Base-by-base conservation (phyloP, 2,888 invertebrate genomes). In the Oscheius sp. region DNA sequence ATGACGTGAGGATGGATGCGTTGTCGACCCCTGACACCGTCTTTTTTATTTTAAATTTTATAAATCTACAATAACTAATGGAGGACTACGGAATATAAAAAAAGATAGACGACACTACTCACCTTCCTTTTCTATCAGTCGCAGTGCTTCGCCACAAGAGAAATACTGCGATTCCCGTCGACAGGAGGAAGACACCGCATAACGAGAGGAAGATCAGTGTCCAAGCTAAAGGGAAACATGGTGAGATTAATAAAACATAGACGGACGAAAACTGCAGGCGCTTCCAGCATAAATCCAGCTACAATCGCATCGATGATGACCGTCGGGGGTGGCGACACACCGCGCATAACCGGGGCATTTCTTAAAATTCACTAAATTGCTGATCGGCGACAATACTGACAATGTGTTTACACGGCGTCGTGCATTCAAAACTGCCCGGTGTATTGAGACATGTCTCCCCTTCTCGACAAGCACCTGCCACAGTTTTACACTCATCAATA, bases 201-300 rank as follows among this genome's bases (percentile, higher is more conserved):
- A 49, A 46, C n/a, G 27, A 25, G 18, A 70, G 18, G 13, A 70
- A 61, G 41, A 70, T 70, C 3, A 70, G 59, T 1, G 70, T 70
- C 70, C 70, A 70, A 12, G 70, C 70, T 70, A 25, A 7, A 70
- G 46, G n/a, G 0, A 27, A 25, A 7, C 23, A 2, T 25, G 23
- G 16, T 5, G 7, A 18, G 55, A 12, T 0, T 35, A 25, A 49
- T 16, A 29, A 9, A 27, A 16, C 1, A n/a, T 27, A 59, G 21
- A 59, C 70, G 7, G 23, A 70, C 70, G 70, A n/a, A 70, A 70
- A 18, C 43, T 29, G 27, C 70, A 70, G 27, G 70, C 18, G n/a
- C 45, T 49, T 25, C 70, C 70, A 27, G 70, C 70, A 23, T 70
- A 70, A 12, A 70, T 70, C 70, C 70, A 70, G 35, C 58, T 70